These are phyloP conservation scores for Trachelus stipa DNA, from an alignment of 2,888 invertebrate species.

Conservation along the genomic window DNA sequence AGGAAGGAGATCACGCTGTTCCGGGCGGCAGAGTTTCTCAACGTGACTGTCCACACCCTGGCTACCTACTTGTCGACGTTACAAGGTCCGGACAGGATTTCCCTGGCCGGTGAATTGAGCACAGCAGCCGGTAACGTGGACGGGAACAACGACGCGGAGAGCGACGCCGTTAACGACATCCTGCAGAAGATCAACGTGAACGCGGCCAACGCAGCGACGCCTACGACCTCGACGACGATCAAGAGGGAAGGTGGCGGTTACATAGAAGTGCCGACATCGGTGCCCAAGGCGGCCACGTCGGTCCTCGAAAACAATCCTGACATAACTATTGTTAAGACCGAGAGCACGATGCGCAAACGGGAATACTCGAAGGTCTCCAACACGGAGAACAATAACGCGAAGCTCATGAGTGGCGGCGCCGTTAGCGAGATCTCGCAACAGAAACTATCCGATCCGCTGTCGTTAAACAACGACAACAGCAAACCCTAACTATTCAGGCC, in stretches of 20 bases:
- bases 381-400: constrained; percentile 64
- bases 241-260: constrained; percentile 65
- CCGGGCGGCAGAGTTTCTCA: constrained; percentile 80
- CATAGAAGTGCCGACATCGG: constrained; percentile 57
- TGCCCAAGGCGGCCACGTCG: constrained; percentile 58
- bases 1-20: constrained; percentile 79
- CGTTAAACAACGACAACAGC: constrained; percentile 63
- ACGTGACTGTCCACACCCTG: constrained; percentile 80
- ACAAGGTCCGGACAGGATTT: constrained; percentile 68
- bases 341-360: constrained; percentile 65
- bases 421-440: constrained; percentile 56
- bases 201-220: constrained; percentile 49
- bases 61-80: constrained; percentile 77
- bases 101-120: constrained; percentile 66
- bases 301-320: constrained; percentile 71
- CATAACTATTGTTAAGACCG: constrained; percentile 73
- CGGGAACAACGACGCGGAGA: constrained; percentile 65
- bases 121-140: constrained; percentile 53
- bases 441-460: constrained; percentile 55
- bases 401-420: constrained; percentile 63
- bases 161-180: constrained; percentile 67
- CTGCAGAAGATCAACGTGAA: constrained; percentile 64
- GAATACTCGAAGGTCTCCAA: constrained; percentile 65
- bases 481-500: constrained; percentile 67
- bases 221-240: constrained; percentile 61